A percentile compares a stretch with the other conserved stretches of the same genome.
Conservation (phyloP, 1,140 invertebrate species). For the Drosophila watanabei region DNA sequence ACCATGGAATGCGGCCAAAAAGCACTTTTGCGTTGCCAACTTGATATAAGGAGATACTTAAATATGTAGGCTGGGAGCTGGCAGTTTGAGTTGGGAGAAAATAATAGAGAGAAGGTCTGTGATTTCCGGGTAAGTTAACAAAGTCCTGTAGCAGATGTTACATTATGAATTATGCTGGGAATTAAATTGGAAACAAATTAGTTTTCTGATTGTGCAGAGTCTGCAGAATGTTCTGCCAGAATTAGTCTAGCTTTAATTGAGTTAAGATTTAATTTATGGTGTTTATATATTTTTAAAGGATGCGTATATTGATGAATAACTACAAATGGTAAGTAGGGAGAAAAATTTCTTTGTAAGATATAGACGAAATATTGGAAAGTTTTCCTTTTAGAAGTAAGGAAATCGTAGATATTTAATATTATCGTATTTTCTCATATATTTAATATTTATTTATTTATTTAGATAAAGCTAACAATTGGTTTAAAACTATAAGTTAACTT, state of each 20-base stretch:
- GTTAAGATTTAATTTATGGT: background rate
- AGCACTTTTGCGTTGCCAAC: constrained; percentile 36
- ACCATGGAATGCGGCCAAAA: constrained; percentile 50
- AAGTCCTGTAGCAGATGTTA: constrained; percentile 21
- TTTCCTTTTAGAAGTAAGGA: too few relatives aligned
- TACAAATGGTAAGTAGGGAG: background rate
- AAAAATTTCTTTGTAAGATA: too few relatives aligned
- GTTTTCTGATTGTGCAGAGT: background rate
- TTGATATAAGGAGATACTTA: constrained; percentile 66
- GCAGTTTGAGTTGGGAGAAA: background rate
- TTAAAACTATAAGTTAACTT: too few relatives aligned
- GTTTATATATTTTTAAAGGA: background rate
- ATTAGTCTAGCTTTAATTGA: background rate
- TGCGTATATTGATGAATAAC: too few relatives aligned
- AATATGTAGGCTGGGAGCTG: constrained; percentile 41
- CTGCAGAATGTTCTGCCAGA: background rate
- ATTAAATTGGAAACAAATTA: constrained; percentile 18
- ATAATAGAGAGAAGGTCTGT: constrained; percentile 23
- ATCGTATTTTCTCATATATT: background rate
- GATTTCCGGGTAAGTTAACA: constrained; percentile 8
- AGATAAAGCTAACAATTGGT: too few relatives aligned
- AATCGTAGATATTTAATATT: too few relatives aligned
- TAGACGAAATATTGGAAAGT: too few relatives aligned
- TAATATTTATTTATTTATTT: too few relatives aligned
- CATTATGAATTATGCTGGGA: constrained; percentile 21